These are phyloP conservation scores for Metalampra italica DNA, from an alignment of 2,888 invertebrate species.

Conservation along the genomic window DNA sequence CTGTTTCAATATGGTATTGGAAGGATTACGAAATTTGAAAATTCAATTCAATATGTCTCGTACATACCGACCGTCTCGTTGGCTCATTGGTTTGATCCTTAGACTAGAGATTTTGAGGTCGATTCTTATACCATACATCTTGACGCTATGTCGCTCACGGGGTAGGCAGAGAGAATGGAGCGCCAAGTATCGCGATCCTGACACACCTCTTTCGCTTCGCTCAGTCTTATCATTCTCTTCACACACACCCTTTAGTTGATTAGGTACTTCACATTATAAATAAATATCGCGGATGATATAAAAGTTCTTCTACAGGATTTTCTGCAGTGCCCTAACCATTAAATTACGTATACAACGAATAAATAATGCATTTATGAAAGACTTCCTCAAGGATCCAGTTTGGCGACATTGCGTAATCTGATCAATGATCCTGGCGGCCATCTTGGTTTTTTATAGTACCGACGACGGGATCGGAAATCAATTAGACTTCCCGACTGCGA, in stretches of 20 bases:
- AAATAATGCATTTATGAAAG: neutral
- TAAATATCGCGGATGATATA: too few relatives aligned
- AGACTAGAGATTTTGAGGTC: too few relatives aligned
- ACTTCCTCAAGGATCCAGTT: conserved; percentile 61
- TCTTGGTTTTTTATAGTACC: conserved; percentile 42
- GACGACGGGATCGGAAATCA: conserved; percentile 54
- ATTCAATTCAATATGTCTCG: neutral
- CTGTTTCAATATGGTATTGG: conserved; percentile 23
- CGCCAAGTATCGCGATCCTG: too few relatives aligned
- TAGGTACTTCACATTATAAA: too few relatives aligned
- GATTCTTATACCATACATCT: too few relatives aligned
- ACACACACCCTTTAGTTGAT: too few relatives aligned
- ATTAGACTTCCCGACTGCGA: conserved; percentile 56
- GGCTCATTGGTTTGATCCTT: too few relatives aligned
- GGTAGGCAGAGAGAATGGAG: too few relatives aligned
- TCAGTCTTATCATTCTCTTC: too few relatives aligned
- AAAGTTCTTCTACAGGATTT: too few relatives aligned
- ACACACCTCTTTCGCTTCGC: too few relatives aligned
- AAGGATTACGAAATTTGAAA: neutral
- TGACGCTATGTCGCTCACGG: too few relatives aligned
- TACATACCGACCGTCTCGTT: neutral
- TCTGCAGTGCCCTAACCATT: conserved; percentile 1
- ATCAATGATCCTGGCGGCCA: conserved; percentile 66
- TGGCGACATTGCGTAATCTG: conserved; percentile 72
- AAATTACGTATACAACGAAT: neutral